These are phyloP conservation scores for Amblyopsis hoosieri DNA, from an alignment of 2,797 vertebrate genomes.

Conservation along the genomic window DNA sequence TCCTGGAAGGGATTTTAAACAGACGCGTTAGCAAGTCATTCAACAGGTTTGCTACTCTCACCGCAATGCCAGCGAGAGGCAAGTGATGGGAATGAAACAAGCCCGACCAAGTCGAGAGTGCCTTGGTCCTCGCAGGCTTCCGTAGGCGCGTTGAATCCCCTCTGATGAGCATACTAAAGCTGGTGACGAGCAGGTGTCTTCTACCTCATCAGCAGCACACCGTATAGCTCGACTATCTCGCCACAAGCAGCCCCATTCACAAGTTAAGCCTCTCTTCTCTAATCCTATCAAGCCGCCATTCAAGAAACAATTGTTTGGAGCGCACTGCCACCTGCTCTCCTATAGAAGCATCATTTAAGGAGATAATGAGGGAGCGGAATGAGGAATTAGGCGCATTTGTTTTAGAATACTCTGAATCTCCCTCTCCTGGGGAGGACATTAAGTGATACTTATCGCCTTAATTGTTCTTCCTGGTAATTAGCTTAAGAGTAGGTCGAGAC, in stretches of 20 bases:
- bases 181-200: conserved; percentile 63
- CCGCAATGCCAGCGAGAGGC: conserved; percentile 26
- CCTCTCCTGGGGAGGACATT: conserved; percentile 52
- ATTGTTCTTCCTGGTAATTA: conserved; percentile 70
- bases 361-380: conserved; percentile 62
- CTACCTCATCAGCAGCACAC: conserved; percentile 69
- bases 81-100: conserved; percentile 29
- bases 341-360: conserved; percentile 52
- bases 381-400: conserved; percentile 66
- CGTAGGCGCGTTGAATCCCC: conserved; percentile 35
- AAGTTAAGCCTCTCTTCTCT: conserved; percentile 49
- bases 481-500: conserved; percentile 45
- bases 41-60: conserved; percentile 32
- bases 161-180: conserved; percentile 54
- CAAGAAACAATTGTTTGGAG: conserved; percentile 59
- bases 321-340: conserved; percentile 44
- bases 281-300: conserved; percentile 65
- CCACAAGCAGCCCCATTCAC: conserved; percentile 45
- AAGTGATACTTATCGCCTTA: conserved; percentile 66
- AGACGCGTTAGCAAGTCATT: conserved; percentile 42
- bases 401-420: conserved; percentile 52
- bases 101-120: conserved; percentile 54
- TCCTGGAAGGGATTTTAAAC: conserved; percentile 13
- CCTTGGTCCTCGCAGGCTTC: conserved; percentile 69
- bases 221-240: conserved; percentile 57